Conservation (phyloP, 2,113 vertebrate species). For the Periophthalmus modestus region DNA sequence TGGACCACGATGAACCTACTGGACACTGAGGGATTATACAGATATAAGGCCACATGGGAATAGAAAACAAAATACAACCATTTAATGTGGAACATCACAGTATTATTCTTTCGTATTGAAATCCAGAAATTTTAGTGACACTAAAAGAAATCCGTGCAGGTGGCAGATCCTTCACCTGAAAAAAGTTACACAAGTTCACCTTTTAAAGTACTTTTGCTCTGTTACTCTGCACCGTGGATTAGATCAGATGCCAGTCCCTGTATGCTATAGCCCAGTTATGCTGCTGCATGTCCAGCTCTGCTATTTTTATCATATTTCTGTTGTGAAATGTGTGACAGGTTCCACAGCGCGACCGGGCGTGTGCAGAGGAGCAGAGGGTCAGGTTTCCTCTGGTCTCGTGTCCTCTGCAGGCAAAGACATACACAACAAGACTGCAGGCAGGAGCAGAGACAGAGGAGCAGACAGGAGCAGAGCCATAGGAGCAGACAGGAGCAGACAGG, state of each 20-base stretch:
- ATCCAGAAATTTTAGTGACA: too few relatives aligned
- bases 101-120: too few relatives aligned
- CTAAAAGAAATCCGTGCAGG: too few relatives aligned
- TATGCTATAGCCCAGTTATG: constrained; percentile 26
- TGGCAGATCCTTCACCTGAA: too few relatives aligned
- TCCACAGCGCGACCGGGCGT: constrained; percentile 14
- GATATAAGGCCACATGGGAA: too few relatives aligned
- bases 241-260: constrained; percentile 32
- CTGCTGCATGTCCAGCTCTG: constrained; percentile 37
- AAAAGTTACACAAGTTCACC: neutral
- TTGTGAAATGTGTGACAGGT: constrained; percentile 45
- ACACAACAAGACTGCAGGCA: constrained; percentile 18
- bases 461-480: constrained; percentile 54
- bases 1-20: too few relatives aligned
- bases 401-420: constrained; percentile 22
- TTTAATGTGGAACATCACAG: too few relatives aligned
- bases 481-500: constrained; percentile 9
- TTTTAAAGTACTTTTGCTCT: neutral
- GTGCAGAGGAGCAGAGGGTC: constrained; percentile 41
- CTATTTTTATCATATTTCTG: constrained; percentile 67
- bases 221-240: neutral
- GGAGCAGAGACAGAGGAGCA: too few relatives aligned
- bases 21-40: too few relatives aligned
- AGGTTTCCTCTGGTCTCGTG: constrained; percentile 45
- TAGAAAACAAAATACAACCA: too few relatives aligned